Evolutionary conservation across 53 echinoderm and acorn worm species (phyloP), one percentile per base, ranked within the genome.

Genomic region (Paelopatides confundens): DNA sequence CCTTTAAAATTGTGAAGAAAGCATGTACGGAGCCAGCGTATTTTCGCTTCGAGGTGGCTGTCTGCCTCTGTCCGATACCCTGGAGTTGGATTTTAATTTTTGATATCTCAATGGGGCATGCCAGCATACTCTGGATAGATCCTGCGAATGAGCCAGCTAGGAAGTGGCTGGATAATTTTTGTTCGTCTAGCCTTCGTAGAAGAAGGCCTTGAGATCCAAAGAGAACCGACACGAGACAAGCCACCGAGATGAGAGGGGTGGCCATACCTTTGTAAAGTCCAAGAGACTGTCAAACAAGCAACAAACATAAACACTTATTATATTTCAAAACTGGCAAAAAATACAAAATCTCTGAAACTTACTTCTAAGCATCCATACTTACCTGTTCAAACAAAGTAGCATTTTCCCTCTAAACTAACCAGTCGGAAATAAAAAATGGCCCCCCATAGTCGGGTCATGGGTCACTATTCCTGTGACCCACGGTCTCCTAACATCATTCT

Each of bases 211-310:
- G 94, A n/a, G 95, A 91, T 49, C 99, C 99, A 88, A 99, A 99
- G 12, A 95, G 71, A n/a, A 98, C 85, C 21, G 99, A 70, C 63
- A 94, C 94, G 38, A 99, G 89, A 48, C 92, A 92, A 27, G 99
- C 94, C 3, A 95, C 88, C 9, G 95, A 90, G 24, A 91, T 78
- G 15, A 99, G 87, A 11, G 99, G 99, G 2, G 99, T 95, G 1
- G 99, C 94, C 99, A 99, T 99, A 29, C 99, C 99, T 76, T 99
- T 99, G 91, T 87, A 99, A 2, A 99, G 77, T 53, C 99, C 99
- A 81, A 95, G 88, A n/a, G 94, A 79, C 99, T 99, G 90, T 35
- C 35, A n/a, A 48, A 9, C 50, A 43, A 3, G 43, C 12, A 4
- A 43, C 43, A 43, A 43, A 43, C 1, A 43, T n/a, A n/a, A n/a